Evolutionary conservation across 1,140 invertebrate species (phyloP).

Genomic region (Bombus impatiens): DNA sequence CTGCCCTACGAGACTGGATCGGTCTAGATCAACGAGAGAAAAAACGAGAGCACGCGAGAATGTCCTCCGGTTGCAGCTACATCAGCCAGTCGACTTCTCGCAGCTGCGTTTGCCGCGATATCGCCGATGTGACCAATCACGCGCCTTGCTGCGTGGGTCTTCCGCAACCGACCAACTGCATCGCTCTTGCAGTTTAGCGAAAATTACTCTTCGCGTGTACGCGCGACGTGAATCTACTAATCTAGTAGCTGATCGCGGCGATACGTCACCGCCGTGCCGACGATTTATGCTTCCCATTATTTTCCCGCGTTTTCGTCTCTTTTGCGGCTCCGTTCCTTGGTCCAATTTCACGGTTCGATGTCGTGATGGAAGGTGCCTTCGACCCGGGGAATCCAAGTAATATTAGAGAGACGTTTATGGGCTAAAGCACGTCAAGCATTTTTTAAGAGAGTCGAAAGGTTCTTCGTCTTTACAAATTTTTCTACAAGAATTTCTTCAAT

Average conservation of each 20-base stretch:
- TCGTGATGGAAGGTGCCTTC: slow-evolving; percentile 4
- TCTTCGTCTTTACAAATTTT: too few relatives aligned
- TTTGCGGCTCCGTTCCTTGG: slow-evolving; percentile 6
- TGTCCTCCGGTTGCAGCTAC: slow-evolving; percentile 6
- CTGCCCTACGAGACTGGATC: background rate
- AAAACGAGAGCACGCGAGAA: slow-evolving; percentile 31
- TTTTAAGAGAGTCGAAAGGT: background rate
- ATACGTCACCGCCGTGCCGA: slow-evolving; percentile 18
- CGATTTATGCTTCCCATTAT: slow-evolving; percentile 37
- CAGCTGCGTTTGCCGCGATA: slow-evolving; percentile 37
- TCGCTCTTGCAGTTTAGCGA: slow-evolving; percentile 49
- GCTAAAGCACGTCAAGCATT: too few relatives aligned
- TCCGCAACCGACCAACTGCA: slow-evolving; percentile 7
- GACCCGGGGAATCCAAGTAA: background rate
- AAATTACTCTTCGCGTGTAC: slow-evolving; percentile 48
- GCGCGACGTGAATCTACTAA: slow-evolving; percentile 44
- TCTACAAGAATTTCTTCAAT: too few relatives aligned
- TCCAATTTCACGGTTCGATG: slow-evolving; percentile 34
- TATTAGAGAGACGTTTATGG: background rate
- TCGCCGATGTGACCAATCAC: slow-evolving; percentile 46
- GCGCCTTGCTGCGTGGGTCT: slow-evolving; percentile 43
- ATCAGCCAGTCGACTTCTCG: background rate
- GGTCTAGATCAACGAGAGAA: background rate
- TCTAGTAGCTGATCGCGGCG: slow-evolving; percentile 43
- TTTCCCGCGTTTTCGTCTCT: slow-evolving; percentile 27